These are phyloP conservation scores for Alloscopus bannaensis DNA, from an alignment of 2,888 invertebrate species.

Conservation along the genomic window DNA sequence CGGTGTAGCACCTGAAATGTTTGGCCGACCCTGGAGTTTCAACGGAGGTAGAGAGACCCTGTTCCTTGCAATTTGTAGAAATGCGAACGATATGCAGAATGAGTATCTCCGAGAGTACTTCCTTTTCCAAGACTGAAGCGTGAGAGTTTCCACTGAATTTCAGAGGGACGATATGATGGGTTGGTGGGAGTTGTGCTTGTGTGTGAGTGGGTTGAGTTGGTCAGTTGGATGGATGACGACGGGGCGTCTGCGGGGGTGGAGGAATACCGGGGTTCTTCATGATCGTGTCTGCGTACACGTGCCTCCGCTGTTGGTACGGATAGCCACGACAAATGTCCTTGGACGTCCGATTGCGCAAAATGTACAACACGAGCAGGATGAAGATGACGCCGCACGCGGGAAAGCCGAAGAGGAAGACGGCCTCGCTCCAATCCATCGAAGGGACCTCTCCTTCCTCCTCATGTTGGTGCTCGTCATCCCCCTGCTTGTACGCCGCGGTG, in stretches of 20 bases:
- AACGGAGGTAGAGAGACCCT: too few species aligned
- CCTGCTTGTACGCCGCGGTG: constrained; percentile 1
- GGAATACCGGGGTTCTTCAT: not conserved
- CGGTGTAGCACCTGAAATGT: too few species aligned
- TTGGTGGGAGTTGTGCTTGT: too few species aligned
- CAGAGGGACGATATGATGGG: too few species aligned
- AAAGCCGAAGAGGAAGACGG: constrained; percentile 25
- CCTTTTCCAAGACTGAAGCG: too few species aligned
- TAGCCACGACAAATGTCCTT: constrained; percentile 53
- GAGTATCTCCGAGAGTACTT: too few species aligned
- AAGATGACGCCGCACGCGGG: constrained; percentile 44
- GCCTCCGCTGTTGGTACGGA: constrained; percentile 16
- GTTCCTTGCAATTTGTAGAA: too few species aligned
- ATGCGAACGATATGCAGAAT: too few species aligned
- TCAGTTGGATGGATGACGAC: too few species aligned
- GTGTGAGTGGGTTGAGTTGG: too few species aligned
- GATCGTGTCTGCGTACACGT: not conserved
- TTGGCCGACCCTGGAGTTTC: too few species aligned
- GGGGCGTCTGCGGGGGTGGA: constrained; percentile 3
- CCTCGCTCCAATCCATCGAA: constrained; percentile 40
- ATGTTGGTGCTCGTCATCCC: not conserved
- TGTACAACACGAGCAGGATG: constrained; percentile 37
- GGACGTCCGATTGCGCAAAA: constrained; percentile 32
- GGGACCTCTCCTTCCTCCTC: not conserved
- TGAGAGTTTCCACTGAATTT: too few species aligned